Evolutionary conservation across 2,888 invertebrate species (phyloP), one percentile per base, ranked within the genome.

Genomic region (Deroplatys truncata): DNA sequence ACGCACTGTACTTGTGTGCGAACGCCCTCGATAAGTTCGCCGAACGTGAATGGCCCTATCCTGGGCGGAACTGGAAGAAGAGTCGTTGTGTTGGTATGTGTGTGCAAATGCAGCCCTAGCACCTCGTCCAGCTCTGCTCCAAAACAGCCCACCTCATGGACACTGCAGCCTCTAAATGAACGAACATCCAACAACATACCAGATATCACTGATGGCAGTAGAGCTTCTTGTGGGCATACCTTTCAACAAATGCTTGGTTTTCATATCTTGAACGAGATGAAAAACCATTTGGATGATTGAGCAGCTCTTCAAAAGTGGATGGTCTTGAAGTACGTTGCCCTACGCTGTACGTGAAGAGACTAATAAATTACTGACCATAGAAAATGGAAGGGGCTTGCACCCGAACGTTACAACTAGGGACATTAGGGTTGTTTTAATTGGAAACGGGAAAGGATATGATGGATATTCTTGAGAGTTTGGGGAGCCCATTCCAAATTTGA

Each of bases 1-100:
- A 93, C 93, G 92, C 94, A 94, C 90, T 94, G 93, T 35, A 93
- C 91, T 92, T 92, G 92, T 92, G 94, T 90, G 85, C 91, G 90
- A 49, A 91, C 91, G 84, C 91, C 91, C 89, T 91, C 91, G 88
- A 91, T 91, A 89, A 92, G 91, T 90, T 92, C 92, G 87, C 92
- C 92, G 90, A 92, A 92, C 43, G 92, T 91, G 90, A 92, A 92
- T 84, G 92, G 92, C 87, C 92, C 92, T 91, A 92, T 91, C 91
- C 92, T 91, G 90, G 91, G 91, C 87, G 91, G 91, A 88, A 91
- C 91, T 92, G 91, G 86, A 91, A 91, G 89, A 90, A 90, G 88
- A 90, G 84, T 89, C 84, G 72, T 49, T 85, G 43, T 82, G 56
- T 88, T 90, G 87, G 56, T 72, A 72, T 72, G 56, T 72, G 56